Evolutionary conservation across 2,113 vertebrate genomes (phyloP).

Genomic region (Burhinus bistriatus): DNA sequence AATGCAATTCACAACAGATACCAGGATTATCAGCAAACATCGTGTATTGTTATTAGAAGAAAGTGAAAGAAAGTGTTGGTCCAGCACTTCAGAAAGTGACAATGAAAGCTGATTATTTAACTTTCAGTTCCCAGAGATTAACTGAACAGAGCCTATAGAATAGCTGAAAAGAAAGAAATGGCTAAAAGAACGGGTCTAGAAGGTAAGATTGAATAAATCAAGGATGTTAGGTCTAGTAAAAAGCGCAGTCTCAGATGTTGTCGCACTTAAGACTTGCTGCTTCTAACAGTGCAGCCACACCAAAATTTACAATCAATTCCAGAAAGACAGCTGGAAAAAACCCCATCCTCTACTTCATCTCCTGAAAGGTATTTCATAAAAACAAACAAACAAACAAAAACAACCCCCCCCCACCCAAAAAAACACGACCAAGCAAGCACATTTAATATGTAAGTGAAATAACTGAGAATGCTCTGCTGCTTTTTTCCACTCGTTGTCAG

Average conservation of each 20-base stretch:
- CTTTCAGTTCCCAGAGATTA: not conserved
- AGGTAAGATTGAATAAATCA: not conserved
- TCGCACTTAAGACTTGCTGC: not conserved
- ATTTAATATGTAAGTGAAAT: not conserved
- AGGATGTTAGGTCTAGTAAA: not conserved
- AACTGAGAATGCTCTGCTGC: not conserved
- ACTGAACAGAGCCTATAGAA: not conserved
- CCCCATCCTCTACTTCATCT: rapidly evolving
- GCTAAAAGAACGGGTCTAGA: not conserved
- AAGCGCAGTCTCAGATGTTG: not conserved
- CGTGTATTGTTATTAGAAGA: not conserved
- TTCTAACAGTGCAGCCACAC: not conserved
- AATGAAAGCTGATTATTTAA: not conserved
- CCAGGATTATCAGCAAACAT: not conserved
- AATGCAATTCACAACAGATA: not conserved
- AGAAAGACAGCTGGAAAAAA: not conserved
- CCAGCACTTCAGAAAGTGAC: not conserved
- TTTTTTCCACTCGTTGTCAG: not conserved
- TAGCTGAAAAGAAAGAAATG: not conserved
- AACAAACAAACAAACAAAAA: not conserved
- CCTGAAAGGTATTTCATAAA: not conserved
- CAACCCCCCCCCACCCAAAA: no score
- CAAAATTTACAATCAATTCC: not conserved
- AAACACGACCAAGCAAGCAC: not conserved
- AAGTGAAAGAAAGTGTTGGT: not conserved